A percentile compares a stretch with the other conserved stretches of the same genome.
These are phyloP conservation scores for Pteronotus mesoamericanus DNA, from an alignment of 2,797 vertebrate genomes.

Conservation along the genomic window DNA sequence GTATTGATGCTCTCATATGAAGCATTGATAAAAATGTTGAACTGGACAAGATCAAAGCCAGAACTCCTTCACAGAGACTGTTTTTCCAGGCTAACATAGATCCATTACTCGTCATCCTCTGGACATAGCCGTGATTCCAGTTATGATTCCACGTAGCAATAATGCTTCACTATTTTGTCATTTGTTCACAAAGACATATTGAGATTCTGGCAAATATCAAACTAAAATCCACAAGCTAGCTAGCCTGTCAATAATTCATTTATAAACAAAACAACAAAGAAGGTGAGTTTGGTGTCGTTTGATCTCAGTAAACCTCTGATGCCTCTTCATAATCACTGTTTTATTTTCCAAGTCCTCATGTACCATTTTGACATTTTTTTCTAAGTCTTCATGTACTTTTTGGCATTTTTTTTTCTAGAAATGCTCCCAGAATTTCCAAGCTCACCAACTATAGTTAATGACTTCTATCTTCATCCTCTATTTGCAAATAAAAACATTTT, in stretches of 20 bases:
- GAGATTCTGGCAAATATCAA: not conserved
- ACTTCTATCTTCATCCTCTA: not conserved
- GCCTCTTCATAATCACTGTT: not conserved
- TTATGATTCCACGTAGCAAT: not conserved
- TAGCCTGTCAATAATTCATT: not conserved
- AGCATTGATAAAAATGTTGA: not conserved
- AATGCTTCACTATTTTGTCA: not conserved
- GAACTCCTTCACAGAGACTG: not conserved
- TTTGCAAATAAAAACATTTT: not conserved
- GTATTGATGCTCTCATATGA: not conserved
- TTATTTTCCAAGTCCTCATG: not conserved
- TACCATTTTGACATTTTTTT: not conserved
- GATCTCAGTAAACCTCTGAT: not conserved
- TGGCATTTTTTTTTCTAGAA: not conserved
- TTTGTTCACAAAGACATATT: not conserved
- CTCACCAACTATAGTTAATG: not conserved
- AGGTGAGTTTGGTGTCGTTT: not conserved
- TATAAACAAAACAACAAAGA: not conserved
- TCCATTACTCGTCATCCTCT: not conserved
- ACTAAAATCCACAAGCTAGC: not conserved
- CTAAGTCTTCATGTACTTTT: not conserved
- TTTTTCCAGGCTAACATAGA: not conserved
- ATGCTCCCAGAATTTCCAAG: not conserved
- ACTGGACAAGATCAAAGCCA: not conserved
- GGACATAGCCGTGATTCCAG: not conserved